Percentiles rank a stretch among this genome's conserved stretches.
These are phyloP conservation scores for Parazoanthus atlanticus DNA, from an alignment of 92 coral and sea anemone species.

Conservation along the genomic window DNA sequence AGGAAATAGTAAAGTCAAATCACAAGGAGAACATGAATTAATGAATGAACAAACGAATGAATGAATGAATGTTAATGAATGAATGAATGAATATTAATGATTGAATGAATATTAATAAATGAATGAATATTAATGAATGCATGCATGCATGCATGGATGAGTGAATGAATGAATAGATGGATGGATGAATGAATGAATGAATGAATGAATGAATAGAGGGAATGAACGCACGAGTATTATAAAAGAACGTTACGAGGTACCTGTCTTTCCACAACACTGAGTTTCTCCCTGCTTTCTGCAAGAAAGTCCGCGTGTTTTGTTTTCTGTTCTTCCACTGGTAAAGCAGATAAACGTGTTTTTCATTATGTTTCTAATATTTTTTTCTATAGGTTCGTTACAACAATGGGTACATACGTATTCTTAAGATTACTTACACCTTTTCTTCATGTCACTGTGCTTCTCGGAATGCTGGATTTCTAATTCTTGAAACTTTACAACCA, in stretches of 20 bases:
- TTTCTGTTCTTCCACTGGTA: constrained; percentile 74
- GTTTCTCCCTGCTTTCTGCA: constrained; percentile 69
- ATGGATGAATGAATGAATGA: not conserved
- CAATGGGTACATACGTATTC: not conserved
- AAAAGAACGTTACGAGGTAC: constrained; percentile 43
- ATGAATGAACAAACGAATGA: not conserved
- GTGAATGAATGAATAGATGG: not conserved
- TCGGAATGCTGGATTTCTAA: constrained; percentile 87
- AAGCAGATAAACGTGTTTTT: not conserved
- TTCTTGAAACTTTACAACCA: constrained; percentile 91
- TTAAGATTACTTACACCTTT: constrained; percentile 63
- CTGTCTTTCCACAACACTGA: constrained; percentile 71
- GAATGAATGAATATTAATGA: not conserved
- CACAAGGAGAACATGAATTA: too few relatives aligned
- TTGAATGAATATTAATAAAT: not conserved
- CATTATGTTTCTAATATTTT: not conserved
- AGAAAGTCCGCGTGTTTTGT: constrained; percentile 59
- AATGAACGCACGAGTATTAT: not conserved
- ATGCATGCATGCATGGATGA: not conserved
- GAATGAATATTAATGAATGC: not conserved
- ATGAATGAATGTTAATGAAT: not conserved
- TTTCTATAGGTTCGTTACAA: too few relatives aligned
- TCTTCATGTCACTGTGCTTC: constrained; percentile 77
- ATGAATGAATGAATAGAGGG: not conserved
- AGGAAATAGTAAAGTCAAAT: too few relatives aligned